Percentiles rank a stretch among this genome's conserved stretches.
Conservation (phyloP, 2,888 invertebrate genomes). For the Sphinx pinastri region DNA sequence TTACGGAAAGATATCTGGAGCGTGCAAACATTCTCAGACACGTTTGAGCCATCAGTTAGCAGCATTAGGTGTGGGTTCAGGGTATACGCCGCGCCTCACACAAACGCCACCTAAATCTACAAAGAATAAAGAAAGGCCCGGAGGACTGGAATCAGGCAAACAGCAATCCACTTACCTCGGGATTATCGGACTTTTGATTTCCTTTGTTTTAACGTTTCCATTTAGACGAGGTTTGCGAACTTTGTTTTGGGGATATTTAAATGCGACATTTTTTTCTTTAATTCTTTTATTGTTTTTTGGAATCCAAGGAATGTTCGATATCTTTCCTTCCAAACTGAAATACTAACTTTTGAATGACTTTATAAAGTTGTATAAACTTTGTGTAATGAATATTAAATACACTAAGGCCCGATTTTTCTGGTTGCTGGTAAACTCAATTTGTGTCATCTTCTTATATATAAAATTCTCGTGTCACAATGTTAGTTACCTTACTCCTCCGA, state of each 20-base stretch:
- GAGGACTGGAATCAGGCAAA: slow-evolving; percentile 39
- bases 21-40: slow-evolving; percentile 46
- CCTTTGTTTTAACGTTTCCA: slow-evolving; percentile 24
- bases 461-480: too few relatives aligned
- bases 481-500: too few relatives aligned
- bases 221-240: slow-evolving; percentile 15
- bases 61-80: slow-evolving; percentile 40
- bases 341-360: neutral
- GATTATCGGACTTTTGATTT: slow-evolving; percentile 28
- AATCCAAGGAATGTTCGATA: slow-evolving; percentile 11
- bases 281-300: slow-evolving; percentile 21
- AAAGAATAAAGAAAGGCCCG: slow-evolving; percentile 38
- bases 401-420: too few relatives aligned
- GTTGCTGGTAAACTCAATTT: too few relatives aligned
- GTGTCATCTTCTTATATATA: too few relatives aligned
- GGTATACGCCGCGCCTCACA: slow-evolving; percentile 46
- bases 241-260: slow-evolving; percentile 18
- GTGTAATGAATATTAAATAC: neutral
- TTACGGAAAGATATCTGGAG: slow-evolving; percentile 29
- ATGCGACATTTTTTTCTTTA: slow-evolving; percentile 12
- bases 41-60: slow-evolving; percentile 50
- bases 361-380: neutral
- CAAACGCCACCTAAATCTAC: slow-evolving; percentile 44
- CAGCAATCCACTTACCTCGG: slow-evolving; percentile 37
- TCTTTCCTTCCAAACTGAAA: neutral